Evolutionary conservation across 1,140 invertebrate species (phyloP).

Genomic region (Papilio polyxenes): DNA sequence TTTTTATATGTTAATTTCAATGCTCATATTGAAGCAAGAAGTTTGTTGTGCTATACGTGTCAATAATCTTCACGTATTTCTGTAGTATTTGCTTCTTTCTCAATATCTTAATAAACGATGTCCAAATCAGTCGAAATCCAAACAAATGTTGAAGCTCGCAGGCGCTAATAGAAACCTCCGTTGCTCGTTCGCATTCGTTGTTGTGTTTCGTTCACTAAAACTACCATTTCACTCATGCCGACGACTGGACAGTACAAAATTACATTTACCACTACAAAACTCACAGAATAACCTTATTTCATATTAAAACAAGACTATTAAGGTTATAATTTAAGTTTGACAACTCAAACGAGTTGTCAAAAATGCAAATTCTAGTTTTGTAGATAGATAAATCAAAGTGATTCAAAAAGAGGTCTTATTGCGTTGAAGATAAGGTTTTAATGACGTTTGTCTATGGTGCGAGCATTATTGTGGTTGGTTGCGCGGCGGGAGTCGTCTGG

Average conservation of each 20-base stretch:
- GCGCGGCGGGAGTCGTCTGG: constrained; percentile 49
- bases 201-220: constrained; percentile 26
- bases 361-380: constrained; percentile 23
- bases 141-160: neutral
- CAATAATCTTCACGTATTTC: neutral
- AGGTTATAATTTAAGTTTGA: constrained; percentile 29
- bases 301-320: neutral
- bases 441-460: constrained; percentile 25
- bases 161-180: constrained; percentile 6
- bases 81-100: neutral
- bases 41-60: neutral
- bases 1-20: too few species aligned
- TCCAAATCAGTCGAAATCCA: constrained; percentile 17
- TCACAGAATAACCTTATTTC: constrained; percentile 16
- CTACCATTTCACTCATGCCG: constrained; percentile 19
- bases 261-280: neutral
- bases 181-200: constrained; percentile 21
- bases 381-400: neutral
- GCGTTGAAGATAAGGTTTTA: constrained; percentile 5
- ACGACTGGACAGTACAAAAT: neutral
- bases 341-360: constrained; percentile 38
- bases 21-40: too few species aligned
- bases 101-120: neutral
- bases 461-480: constrained; percentile 24
- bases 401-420: constrained; percentile 38